Evolutionary conservation across 2,888 invertebrate genomes (phyloP).

Genomic region (Lumbricus terrestris): DNA sequence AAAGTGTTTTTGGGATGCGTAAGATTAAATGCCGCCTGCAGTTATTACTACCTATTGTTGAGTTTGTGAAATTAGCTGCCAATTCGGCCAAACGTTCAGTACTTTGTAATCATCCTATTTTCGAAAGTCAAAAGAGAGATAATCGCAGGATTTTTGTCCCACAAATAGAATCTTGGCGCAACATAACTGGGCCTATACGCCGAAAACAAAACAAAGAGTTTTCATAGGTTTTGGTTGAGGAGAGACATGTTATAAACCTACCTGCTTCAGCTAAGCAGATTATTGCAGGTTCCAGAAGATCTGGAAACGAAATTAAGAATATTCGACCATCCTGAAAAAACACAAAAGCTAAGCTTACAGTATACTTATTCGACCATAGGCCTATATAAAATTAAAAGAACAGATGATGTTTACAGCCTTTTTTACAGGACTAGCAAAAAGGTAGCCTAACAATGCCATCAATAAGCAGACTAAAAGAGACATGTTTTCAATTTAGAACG

Average conservation of each 20-base stretch:
- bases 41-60: no score
- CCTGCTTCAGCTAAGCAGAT: conserved; percentile 19
- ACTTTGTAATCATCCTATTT: no score
- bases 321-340: conserved; percentile 30
- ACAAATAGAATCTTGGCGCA: background rate
- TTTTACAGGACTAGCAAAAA: no score
- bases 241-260: background rate
- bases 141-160: background rate
- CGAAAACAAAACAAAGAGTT: background rate
- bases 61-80: conserved; percentile 10
- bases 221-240: background rate
- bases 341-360: background rate
- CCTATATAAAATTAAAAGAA: no score
- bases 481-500: no score
- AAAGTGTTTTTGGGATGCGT: no score
- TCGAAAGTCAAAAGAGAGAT: background rate
- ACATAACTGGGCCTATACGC: background rate
- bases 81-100: no score
- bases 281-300: background rate
- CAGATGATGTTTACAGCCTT: no score
- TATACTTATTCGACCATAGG: background rate
- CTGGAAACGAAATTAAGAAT: conserved; percentile 30
- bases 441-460: no score
- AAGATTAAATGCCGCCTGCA: no score
- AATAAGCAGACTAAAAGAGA: no score